Conservation (phyloP, 1,140 invertebrate species). For the Aphidius ervi region DNA sequence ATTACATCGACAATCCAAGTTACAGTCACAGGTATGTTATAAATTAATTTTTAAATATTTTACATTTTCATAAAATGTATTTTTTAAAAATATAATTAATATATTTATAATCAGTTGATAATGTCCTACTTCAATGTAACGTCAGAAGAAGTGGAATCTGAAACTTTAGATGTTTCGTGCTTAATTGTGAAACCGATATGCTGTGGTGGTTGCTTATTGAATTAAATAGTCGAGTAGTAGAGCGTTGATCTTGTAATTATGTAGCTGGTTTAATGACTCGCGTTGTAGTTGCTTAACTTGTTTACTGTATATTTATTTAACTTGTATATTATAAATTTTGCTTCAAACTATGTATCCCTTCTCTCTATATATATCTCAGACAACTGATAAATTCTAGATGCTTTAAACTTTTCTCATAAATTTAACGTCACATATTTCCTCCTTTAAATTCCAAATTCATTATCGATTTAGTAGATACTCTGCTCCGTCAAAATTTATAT, state of each 20-base stretch:
- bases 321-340: slow-evolving; percentile 1
- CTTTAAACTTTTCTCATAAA: not conserved
- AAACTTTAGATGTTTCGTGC: not conserved
- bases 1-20: slow-evolving; percentile 32
- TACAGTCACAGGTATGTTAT: slow-evolving; percentile 36
- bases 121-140: not conserved
- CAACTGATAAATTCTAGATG: not conserved
- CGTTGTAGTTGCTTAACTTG: no score
- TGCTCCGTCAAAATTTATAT: not conserved
- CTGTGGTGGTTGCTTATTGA: slow-evolving; percentile 29
- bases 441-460: slow-evolving; percentile 2
- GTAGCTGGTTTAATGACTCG: not conserved
- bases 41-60: not conserved
- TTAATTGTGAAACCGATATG: slow-evolving; percentile 36
- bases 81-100: slow-evolving; percentile 1
- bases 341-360: no score
- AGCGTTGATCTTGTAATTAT: slow-evolving; percentile 14
- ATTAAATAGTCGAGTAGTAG: slow-evolving; percentile 28
- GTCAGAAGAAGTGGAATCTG: not conserved
- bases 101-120: not conserved
- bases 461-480: not conserved
- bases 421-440: slow-evolving; percentile 15
- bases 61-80: not conserved
- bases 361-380: not conserved
- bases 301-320: slow-evolving; percentile 1